Conservation (phyloP, 2,797 vertebrate species). For the Spea hammondii region DNA sequence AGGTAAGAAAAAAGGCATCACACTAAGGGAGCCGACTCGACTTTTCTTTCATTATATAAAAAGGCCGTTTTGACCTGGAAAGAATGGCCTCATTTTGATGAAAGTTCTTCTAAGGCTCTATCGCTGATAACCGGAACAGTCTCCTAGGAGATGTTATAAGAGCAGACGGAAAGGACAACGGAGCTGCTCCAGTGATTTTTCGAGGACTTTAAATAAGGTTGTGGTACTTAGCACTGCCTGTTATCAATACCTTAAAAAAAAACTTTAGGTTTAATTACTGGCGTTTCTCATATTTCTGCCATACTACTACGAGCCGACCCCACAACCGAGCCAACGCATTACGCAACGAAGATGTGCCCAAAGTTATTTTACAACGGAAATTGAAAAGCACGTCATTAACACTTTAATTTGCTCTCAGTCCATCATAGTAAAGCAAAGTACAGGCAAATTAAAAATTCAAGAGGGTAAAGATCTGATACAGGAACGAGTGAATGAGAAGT, state of each 20-base stretch:
- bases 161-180: too few species aligned
- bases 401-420: background rate
- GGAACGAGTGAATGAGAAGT: background rate
- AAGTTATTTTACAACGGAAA: too few species aligned
- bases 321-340: too few species aligned
- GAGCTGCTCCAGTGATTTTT: too few species aligned
- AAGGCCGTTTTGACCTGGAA: slow-evolving; percentile 19
- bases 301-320: too few species aligned
- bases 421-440: background rate
- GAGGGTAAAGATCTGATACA: slow-evolving; percentile 23
- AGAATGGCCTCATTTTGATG: slow-evolving; percentile 22
- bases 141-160: slow-evolving; percentile 10
- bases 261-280: too few species aligned
- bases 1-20: background rate
- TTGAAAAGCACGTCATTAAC: too few species aligned
- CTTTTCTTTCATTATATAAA: slow-evolving; percentile 14
- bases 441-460: slow-evolving; percentile 14
- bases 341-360: too few species aligned
- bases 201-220: too few species aligned
- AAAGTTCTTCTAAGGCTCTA: background rate
- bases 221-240: too few species aligned
- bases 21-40: background rate
- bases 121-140: slow-evolving; percentile 17
- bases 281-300: too few species aligned
- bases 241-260: too few species aligned